Base-by-base conservation (phyloP, 1,140 invertebrate genomes). In the Drosophila pseudoobscura region DNA sequence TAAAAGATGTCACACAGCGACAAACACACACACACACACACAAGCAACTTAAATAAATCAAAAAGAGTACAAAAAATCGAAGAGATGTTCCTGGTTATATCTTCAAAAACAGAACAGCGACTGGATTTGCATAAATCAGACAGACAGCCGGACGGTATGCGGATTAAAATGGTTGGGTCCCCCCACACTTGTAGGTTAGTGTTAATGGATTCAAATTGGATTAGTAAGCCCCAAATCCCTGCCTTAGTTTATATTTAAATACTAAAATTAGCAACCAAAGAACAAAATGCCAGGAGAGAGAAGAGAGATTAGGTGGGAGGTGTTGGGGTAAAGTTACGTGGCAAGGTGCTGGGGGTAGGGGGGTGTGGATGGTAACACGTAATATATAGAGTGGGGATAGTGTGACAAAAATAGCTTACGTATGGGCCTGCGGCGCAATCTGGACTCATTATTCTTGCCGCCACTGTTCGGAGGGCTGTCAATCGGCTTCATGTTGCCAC, bases 361-460 rank as follows among this genome's bases (percentile, higher is more conserved):
- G 24, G 24, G 17, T 17, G 17, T 17, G 24, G 24, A 26, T 26
- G 24, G 24, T 26, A 26, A 26, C 24, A 26, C 24, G 24, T 5
- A 26, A 26, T 5, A 26, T 6, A 17, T 20, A 8, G 17, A 35
- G 31, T 45, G 15, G 6, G 64, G 24, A 66, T 68, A 20, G 29
- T n/a, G 22, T 53, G 35, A 60, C 82, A 79, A 60, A 78, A 88
- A 84, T 88, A 83, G 84, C 83, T 88, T 88, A 88, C 83, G 79
- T 83, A 89, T 88, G 60, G 84, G 83, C 70, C 83, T 84, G 71
- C 83, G 83, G 45, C 83, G 83, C 84, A 89, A 59, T 62, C 45
- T 89, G 71, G 58, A 56, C 65, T 69, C 74, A 82, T 80, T 88
- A 78, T 75, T 82, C 49, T 78, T 75, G 83, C 70, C 82, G 59